These are phyloP conservation scores for Sebastes taczanowskii DNA, from an alignment of 2,797 vertebrate genomes.

Conservation along the genomic window DNA sequence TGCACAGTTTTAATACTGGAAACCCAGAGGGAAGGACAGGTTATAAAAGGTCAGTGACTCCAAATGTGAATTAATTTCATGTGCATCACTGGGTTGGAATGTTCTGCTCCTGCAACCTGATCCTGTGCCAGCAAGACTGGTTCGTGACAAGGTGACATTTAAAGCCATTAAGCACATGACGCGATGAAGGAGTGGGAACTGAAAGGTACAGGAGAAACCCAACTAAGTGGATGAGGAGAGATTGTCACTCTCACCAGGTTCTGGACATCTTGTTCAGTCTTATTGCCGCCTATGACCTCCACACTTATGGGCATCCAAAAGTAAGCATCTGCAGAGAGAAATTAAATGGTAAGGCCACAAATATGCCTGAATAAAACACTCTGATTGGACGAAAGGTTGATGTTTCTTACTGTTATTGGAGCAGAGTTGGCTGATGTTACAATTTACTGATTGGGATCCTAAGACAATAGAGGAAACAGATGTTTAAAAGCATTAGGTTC, in stretches of 20 bases:
- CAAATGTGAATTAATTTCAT: background rate
- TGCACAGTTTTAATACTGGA: background rate
- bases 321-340: slow-evolving; percentile 57
- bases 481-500: background rate
- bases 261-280: slow-evolving; percentile 16
- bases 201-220: background rate
- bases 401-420: slow-evolving; percentile 62
- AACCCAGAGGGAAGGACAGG: background rate
- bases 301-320: slow-evolving; percentile 72
- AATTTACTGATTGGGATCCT: slow-evolving; percentile 45
- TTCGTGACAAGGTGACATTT: slow-evolving; percentile 15
- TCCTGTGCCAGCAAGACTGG: background rate
- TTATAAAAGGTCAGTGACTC: background rate
- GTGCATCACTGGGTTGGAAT: slow-evolving; percentile 7
- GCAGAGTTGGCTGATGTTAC: slow-evolving; percentile 65
- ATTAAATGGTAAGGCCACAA: background rate
- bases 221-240: background rate
- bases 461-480: background rate
- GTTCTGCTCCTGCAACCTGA: background rate
- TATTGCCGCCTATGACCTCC: background rate
- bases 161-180: background rate
- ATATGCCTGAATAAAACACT: background rate
- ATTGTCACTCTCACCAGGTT: slow-evolving; percentile 58
- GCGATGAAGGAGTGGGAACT: no score
- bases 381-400: background rate